Evolutionary conservation across 2,888 invertebrate species (phyloP).

Genomic region (Tipula confusa): DNA sequence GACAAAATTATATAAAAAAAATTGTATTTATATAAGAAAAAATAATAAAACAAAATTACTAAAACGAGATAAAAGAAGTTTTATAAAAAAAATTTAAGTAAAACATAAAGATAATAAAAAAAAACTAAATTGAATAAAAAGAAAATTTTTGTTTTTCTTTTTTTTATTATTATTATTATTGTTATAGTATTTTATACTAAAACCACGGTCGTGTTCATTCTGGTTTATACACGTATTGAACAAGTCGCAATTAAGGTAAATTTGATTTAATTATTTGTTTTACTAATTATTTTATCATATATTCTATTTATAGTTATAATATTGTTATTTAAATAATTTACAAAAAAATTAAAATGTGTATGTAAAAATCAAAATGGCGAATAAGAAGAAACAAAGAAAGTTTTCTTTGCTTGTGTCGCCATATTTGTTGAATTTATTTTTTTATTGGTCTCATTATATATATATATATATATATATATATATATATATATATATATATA

Average conservation of each 20-base stretch:
- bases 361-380: conserved; percentile 3
- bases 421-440: conserved; percentile 26
- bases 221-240: background rate
- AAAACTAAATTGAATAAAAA: conserved; percentile 21
- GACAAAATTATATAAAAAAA: conserved; percentile 14
- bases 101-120: conserved; percentile 20
- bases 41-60: conserved; percentile 29
- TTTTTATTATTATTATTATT: conserved; percentile 6
- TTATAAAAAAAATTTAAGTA: conserved; percentile 25
- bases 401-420: conserved; percentile 26
- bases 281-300: background rate
- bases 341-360: background rate
- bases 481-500: no score
- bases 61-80: conserved; percentile 28
- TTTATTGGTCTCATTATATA: conserved; percentile 13
- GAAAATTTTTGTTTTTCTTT: background rate
- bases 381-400: conserved; percentile 28
- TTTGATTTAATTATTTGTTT: background rate
- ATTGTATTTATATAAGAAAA: background rate
- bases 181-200: background rate
- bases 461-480: no score
- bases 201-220: background rate
- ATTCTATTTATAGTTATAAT: background rate
- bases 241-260: conserved; percentile 29
- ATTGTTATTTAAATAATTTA: conserved; percentile 5